Evolutionary conservation across 2,888 invertebrate genomes (phyloP).

Genomic region (Crossocerus cetratus): DNA sequence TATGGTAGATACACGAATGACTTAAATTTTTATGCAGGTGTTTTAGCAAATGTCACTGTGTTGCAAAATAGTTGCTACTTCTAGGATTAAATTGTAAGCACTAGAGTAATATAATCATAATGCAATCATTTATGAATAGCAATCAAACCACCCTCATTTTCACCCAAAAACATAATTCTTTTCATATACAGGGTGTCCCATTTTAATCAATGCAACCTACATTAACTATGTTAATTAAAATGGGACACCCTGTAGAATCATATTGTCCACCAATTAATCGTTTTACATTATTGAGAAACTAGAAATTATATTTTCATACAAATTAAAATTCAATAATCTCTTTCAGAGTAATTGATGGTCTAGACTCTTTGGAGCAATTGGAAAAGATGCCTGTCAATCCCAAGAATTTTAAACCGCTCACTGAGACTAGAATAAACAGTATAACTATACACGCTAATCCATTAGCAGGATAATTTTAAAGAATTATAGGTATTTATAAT

Average conservation of each 20-base stretch:
- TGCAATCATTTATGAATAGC: too few species aligned
- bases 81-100: too few species aligned
- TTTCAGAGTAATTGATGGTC: slow-evolving; percentile 96
- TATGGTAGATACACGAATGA: too few species aligned
- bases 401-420: slow-evolving; percentile 92
- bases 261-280: slow-evolving; percentile 2
- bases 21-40: too few species aligned
- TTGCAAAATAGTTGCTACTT: too few species aligned
- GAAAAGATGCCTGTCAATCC: slow-evolving; percentile 97
- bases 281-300: neutral
- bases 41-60: too few species aligned
- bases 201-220: too few species aligned
- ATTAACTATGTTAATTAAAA: too few species aligned
- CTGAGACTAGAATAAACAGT: slow-evolving; percentile 91
- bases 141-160: too few species aligned
- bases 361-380: slow-evolving; percentile 95
- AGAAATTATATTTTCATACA: neutral
- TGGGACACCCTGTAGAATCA: neutral
- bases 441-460: slow-evolving; percentile 99
- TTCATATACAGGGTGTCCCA: too few species aligned
- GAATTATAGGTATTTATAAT: neutral
- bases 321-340: slow-evolving; percentile 19
- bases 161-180: too few species aligned
- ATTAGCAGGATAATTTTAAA: slow-evolving; percentile 83
- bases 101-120: too few species aligned